Conservation (phyloP, 2,797 vertebrate species). For the Lateolabrax maculatus region DNA sequence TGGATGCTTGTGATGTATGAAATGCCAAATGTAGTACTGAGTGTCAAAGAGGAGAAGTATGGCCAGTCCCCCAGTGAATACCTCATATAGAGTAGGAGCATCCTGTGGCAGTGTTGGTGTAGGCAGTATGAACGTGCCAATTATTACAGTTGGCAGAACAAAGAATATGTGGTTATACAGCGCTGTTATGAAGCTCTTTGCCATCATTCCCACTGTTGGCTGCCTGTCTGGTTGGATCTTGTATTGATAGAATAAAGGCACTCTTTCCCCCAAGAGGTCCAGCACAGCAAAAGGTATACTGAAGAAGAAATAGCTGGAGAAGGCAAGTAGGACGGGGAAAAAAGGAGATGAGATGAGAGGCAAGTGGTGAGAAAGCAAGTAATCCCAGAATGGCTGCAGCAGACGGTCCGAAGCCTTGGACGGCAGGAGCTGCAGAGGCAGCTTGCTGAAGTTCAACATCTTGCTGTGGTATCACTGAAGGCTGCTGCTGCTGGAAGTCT, state of each 20-base stretch:
- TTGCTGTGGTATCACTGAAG: conserved; percentile 14
- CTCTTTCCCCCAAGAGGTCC: conserved; percentile 80
- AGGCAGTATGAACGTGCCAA: conserved; percentile 69
- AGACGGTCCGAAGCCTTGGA: conserved; percentile 56
- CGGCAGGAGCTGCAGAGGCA: conserved; percentile 44
- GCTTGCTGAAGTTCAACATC: conserved; percentile 76
- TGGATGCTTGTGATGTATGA: conserved; percentile 81
- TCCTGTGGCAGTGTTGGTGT: conserved; percentile 61
- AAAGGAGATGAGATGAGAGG: conserved; percentile 79
- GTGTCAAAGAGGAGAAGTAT: conserved; percentile 83
- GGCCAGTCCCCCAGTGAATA: conserved; percentile 75
- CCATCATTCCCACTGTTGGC: conserved; percentile 80
- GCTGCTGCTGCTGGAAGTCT: conserved; percentile 32
- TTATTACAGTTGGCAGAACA: conserved; percentile 74
- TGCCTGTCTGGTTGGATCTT: conserved; percentile 83
- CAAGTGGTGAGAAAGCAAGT: conserved; percentile 73
- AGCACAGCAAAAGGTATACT: conserved; percentile 81
- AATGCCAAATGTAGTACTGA: conserved; percentile 84
- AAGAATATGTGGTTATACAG: conserved; percentile 82
- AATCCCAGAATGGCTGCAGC: conserved; percentile 82
- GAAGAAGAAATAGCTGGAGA: conserved; percentile 83
- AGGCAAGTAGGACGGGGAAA: conserved; percentile 79
- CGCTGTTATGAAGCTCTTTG: conserved; percentile 67
- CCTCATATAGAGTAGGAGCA: conserved; percentile 74
- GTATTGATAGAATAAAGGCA: conserved; percentile 76